phyloP scores from a whole-genome alignment of 2,888 invertebrate genomes.

The Yponomeuta plumbellus region DNA sequence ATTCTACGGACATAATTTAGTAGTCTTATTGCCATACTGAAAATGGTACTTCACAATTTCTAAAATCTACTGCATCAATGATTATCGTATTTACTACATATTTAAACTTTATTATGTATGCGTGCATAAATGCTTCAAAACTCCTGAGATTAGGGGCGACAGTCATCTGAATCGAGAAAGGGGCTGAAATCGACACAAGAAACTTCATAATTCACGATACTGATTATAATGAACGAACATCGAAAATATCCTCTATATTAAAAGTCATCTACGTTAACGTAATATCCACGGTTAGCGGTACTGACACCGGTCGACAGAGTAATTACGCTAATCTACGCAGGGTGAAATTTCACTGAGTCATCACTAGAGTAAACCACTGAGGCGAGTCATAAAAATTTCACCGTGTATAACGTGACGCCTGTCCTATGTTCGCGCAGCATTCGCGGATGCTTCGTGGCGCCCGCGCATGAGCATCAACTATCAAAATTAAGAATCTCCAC shows the following conservation, averaged over 20 bases:
- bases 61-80: slow-evolving; percentile 62
- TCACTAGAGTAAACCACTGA: too few species aligned
- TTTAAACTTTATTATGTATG: slow-evolving; percentile 27
- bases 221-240: slow-evolving; percentile 52
- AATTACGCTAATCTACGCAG: slow-evolving; percentile 39
- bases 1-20: slow-evolving; percentile 69
- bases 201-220: slow-evolving; percentile 66
- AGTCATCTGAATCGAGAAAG: slow-evolving; percentile 52
- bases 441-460: slow-evolving; percentile 24
- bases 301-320: slow-evolving; percentile 3
- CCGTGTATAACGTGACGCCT: slow-evolving; percentile 30
- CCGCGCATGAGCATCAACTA: neutral
- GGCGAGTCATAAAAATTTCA: too few species aligned
- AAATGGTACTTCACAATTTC: slow-evolving; percentile 68
- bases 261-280: slow-evolving; percentile 59
- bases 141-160: slow-evolving; percentile 50
- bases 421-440: slow-evolving; percentile 29
- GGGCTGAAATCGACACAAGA: slow-evolving; percentile 62
- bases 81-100: slow-evolving; percentile 44
- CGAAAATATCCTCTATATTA: slow-evolving; percentile 69
- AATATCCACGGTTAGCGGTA: neutral
- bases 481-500: slow-evolving; percentile 10
- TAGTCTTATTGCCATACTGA: slow-evolving; percentile 67
- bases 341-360: too few species aligned
- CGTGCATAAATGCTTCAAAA: slow-evolving; percentile 73